Evolutionary conservation across 2,888 invertebrate species (phyloP).

Genomic region (Caenorhabditis uteleia): DNA sequence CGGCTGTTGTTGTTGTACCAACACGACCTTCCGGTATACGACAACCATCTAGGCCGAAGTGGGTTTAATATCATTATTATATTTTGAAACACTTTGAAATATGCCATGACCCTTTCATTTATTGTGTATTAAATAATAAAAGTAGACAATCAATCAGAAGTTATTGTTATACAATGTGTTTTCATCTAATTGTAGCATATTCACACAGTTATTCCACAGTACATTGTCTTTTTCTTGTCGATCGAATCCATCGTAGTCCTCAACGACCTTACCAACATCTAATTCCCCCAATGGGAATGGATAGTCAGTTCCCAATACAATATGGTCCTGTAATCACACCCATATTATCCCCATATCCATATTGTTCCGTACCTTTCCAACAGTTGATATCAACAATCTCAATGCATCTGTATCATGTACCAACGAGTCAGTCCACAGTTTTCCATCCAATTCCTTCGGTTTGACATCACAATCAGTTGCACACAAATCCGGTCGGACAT

Average conservation of each 20-base stretch:
- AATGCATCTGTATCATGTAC: slow-evolving; percentile 73
- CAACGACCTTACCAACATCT: slow-evolving; percentile 52
- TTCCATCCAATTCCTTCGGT: slow-evolving; percentile 71
- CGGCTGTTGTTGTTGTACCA: no score
- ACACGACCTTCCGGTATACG: slow-evolving; percentile 5
- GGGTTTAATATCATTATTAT: slow-evolving; percentile 6
- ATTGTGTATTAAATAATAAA: background rate
- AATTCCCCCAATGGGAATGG: slow-evolving; percentile 75
- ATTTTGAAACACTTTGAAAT: no score
- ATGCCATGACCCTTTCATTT: no score
- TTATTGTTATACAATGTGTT: slow-evolving; percentile 13
- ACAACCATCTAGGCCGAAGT: slow-evolving; percentile 15
- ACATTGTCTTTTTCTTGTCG: slow-evolving; percentile 36
- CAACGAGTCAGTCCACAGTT: slow-evolving; percentile 73
- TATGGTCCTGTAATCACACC: slow-evolving; percentile 73
- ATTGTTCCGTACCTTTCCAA: slow-evolving; percentile 73
- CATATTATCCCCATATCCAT: background rate
- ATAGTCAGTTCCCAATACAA: slow-evolving; percentile 75
- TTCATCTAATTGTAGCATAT: slow-evolving; percentile 52
- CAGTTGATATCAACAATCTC: slow-evolving; percentile 71
- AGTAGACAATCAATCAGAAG: background rate
- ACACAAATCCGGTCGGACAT: slow-evolving; percentile 74
- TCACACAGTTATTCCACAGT: slow-evolving; percentile 59
- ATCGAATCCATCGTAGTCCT: slow-evolving; percentile 31
- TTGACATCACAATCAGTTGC: slow-evolving; percentile 71